Percentiles rank a stretch among this genome's conserved stretches.
Conservation (phyloP, 2,113 vertebrate genomes). For the Leptosomus discolor region DNA sequence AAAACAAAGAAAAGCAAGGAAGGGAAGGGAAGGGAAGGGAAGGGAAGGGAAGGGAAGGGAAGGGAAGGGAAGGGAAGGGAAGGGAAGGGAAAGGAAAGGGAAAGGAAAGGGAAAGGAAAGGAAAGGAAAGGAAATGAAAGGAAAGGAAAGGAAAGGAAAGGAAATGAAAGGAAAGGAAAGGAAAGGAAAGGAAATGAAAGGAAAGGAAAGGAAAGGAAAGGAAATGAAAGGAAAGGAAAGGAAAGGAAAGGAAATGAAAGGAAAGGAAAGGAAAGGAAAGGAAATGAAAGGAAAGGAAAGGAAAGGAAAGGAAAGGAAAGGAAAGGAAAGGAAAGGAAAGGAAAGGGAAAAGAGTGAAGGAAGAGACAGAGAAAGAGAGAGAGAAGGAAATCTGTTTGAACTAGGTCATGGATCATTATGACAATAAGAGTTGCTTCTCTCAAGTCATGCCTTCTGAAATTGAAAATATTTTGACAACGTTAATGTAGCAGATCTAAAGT, state of each 20-base stretch:
- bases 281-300: too few species aligned
- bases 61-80: too few species aligned
- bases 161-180: too few species aligned
- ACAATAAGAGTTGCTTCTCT: constrained; percentile 16
- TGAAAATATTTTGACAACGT: constrained; percentile 45
- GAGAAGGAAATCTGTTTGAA: neutral
- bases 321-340: too few species aligned
- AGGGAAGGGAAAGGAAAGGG: too few species aligned
- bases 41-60: too few species aligned
- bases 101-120: too few species aligned
- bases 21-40: too few species aligned
- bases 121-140: too few species aligned
- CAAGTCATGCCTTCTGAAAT: constrained; percentile 33
- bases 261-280: neutral
- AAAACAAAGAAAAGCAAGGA: neutral
- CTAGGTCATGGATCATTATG: neutral
- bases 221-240: neutral
- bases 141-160: neutral
- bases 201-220: neutral
- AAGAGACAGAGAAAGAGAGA: neutral
- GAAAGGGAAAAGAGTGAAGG: too few species aligned
- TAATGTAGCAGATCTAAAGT: constrained; percentile 22
- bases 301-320: too few species aligned
- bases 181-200: too few species aligned
- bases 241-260: neutral